These are phyloP conservation scores for Pollenia labialis DNA, from an alignment of 2,888 invertebrate genomes.

Conservation along the genomic window DNA sequence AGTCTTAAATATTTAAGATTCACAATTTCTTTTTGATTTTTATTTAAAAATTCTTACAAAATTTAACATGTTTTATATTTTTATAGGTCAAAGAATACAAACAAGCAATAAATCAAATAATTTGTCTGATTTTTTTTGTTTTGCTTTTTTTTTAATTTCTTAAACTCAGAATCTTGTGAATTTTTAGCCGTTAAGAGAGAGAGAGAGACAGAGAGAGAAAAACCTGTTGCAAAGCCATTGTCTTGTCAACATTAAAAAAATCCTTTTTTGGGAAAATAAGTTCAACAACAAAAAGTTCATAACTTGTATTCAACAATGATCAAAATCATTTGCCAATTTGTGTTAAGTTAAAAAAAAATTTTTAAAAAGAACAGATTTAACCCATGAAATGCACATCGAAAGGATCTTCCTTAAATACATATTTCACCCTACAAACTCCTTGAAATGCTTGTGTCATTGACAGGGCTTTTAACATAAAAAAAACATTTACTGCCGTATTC, in stretches of 20 bases:
- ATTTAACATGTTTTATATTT: neutral
- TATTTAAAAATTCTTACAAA: no score
- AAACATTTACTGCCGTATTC: no score
- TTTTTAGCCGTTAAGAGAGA: neutral
- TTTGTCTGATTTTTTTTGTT: constrained; percentile 56
- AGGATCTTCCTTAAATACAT: constrained; percentile 43
- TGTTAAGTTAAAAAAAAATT: constrained; percentile 36
- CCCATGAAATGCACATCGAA: constrained; percentile 50
- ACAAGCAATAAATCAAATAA: constrained; percentile 67
- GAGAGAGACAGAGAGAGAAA: neutral
- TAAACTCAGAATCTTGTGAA: neutral
- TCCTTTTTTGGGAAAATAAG: constrained; percentile 30
- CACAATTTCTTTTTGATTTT: neutral
- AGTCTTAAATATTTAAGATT: no score
- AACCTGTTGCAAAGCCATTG: constrained; percentile 59
- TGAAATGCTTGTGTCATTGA: no score
- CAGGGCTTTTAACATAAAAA: no score
- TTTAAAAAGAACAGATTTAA: constrained; percentile 48
- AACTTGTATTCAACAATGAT: constrained; percentile 51
- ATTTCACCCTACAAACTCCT: neutral
- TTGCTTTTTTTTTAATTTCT: constrained; percentile 37
- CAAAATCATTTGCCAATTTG: constrained; percentile 69
- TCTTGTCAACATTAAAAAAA: constrained; percentile 3
- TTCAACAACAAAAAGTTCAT: constrained; percentile 36
- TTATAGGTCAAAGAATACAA: constrained; percentile 40